Conservation (phyloP, 2,797 vertebrate genomes). For the Phoxinus dragarum region DNA sequence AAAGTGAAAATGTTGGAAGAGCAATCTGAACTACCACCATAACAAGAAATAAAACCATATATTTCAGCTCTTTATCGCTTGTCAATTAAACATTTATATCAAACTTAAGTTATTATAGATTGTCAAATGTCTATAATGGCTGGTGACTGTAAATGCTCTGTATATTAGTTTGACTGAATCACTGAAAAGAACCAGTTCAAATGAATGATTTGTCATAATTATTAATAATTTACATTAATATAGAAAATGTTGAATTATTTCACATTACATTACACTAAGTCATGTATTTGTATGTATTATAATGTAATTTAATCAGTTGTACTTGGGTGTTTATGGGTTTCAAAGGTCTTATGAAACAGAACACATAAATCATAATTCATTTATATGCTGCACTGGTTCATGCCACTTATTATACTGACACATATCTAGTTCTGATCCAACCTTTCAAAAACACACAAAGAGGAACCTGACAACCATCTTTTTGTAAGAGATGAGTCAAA, state of each 20-base stretch:
- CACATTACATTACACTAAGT: too few species aligned
- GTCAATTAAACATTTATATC: neutral
- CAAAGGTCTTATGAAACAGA: neutral
- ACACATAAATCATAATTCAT: neutral
- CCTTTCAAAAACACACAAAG: neutral
- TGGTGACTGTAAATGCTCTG: neutral
- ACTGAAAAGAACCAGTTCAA: too few species aligned
- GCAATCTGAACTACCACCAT: neutral
- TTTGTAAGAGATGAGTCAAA: too few species aligned
- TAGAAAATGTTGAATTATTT: neutral
- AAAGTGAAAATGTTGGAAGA: neutral
- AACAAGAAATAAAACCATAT: neutral
- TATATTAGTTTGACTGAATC: neutral
- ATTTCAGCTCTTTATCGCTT: neutral
- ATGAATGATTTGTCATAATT: too few species aligned
- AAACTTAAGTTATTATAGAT: too few species aligned
- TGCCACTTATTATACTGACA: neutral
- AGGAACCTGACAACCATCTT: neutral
- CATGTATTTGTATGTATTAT: too few species aligned
- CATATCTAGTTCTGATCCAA: neutral
- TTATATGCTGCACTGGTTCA: neutral
- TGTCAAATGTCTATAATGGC: neutral
- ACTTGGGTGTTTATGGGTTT: neutral
- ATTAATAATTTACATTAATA: too few species aligned
- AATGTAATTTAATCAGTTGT: too few species aligned